phyloP scores from a whole-genome alignment of 2,888 invertebrate genomes.

The Chloromyia formosa region DNA sequence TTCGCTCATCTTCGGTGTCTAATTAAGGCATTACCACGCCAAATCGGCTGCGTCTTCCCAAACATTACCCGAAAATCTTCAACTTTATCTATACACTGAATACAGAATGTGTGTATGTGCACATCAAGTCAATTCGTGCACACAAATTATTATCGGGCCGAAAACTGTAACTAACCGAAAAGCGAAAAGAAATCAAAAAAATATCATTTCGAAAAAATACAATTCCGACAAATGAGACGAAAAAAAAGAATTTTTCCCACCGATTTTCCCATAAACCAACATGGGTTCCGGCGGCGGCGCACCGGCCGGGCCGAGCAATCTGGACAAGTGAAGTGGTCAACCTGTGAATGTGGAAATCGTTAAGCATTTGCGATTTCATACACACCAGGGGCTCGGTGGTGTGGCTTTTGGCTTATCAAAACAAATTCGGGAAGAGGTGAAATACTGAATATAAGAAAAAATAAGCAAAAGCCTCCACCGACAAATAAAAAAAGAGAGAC shows the following conservation, averaged over 20 bases:
- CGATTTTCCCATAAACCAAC: slow-evolving; percentile 38
- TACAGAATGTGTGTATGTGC: background rate
- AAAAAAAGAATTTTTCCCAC: slow-evolving; percentile 40
- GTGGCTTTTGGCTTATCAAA: slow-evolving; percentile 7
- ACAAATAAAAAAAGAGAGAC: background rate
- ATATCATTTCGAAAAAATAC: slow-evolving; percentile 30
- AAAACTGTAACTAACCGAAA: slow-evolving; percentile 37
- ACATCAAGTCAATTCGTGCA: slow-evolving; percentile 30
- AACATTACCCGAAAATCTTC: slow-evolving; percentile 31
- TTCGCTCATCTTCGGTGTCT: slow-evolving; percentile 37
- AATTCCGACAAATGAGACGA: background rate
- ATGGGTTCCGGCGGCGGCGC: too few species aligned
- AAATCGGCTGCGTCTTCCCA: slow-evolving; percentile 11
- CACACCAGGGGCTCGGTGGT: slow-evolving; percentile 13
- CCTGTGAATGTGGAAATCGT: slow-evolving; percentile 37
- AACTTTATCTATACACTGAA: slow-evolving; percentile 14
- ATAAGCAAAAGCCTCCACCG: too few species aligned
- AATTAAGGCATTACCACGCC: slow-evolving; percentile 42
- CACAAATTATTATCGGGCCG: slow-evolving; percentile 14
- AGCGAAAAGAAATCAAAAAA: slow-evolving; percentile 1
- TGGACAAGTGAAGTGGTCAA: background rate
- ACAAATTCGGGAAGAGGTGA: background rate
- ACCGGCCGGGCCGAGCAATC: background rate
- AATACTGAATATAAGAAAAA: too few species aligned
- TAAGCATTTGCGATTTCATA: slow-evolving; percentile 38